Evolutionary conservation across 2,888 invertebrate species (phyloP).

Genomic region (Habrosyne pyritoides): DNA sequence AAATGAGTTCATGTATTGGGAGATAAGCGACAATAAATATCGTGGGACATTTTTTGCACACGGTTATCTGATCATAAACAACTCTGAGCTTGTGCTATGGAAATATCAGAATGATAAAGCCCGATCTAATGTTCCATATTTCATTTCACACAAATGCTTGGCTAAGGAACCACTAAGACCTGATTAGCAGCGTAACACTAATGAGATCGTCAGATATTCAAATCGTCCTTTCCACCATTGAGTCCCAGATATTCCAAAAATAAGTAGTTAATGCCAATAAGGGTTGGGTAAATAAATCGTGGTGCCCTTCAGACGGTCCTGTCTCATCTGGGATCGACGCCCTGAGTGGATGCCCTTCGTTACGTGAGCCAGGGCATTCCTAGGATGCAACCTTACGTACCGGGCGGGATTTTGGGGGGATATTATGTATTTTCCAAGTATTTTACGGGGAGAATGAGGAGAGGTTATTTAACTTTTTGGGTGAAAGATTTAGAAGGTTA

Average conservation of each 20-base stretch:
- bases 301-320: constrained; percentile 42
- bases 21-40: too few species aligned
- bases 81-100: too few species aligned
- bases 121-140: too few species aligned
- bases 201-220: too few species aligned
- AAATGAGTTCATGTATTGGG: too few species aligned
- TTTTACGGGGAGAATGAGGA: neutral
- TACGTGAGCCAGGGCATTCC: neutral
- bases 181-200: too few species aligned
- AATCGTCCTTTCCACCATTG: neutral
- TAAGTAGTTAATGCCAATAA: constrained; percentile 8
- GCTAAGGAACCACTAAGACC: too few species aligned
- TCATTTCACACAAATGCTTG: too few species aligned
- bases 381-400: constrained; percentile 2
- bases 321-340: constrained; percentile 30
- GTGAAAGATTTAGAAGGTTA: neutral
- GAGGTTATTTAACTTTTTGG: neutral
- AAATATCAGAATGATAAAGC: too few species aligned
- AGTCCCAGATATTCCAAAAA: neutral
- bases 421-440: neutral
- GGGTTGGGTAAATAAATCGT: constrained; percentile 26
- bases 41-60: too few species aligned
- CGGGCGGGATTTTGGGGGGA: neutral
- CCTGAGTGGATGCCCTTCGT: constrained; percentile 32
- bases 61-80: too few species aligned